Evolutionary conservation across 1,140 invertebrate species (phyloP).

Genomic region (Cydia pomonella): DNA sequence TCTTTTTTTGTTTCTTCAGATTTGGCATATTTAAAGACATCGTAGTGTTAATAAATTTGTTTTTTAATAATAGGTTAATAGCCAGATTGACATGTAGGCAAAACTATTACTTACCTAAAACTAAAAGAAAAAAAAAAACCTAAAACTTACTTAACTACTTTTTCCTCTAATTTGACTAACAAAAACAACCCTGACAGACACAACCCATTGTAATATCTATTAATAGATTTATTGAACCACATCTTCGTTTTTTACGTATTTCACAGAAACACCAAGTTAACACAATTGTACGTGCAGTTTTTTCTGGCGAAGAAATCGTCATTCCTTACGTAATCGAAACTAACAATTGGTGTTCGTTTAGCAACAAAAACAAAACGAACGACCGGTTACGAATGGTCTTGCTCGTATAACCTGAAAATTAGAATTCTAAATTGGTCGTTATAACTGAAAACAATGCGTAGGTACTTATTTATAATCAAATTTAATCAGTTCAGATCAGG

Average conservation of each 20-base stretch:
- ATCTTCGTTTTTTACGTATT: background rate
- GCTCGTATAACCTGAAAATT: slow-evolving; percentile 3
- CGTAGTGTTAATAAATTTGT: no score
- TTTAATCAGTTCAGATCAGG: no score
- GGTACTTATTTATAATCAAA: no score
- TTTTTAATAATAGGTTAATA: no score
- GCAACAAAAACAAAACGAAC: slow-evolving; percentile 27
- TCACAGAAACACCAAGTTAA: background rate
- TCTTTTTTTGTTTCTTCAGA: no score
- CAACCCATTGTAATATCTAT: background rate
- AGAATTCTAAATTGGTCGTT: slow-evolving; percentile 2
- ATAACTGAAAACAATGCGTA: background rate
- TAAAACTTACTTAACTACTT: no score
- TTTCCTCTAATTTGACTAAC: no score
- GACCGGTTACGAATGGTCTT: slow-evolving; percentile 17
- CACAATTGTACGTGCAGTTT: slow-evolving; percentile 5
- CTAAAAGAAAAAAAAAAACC: no score
- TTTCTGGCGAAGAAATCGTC: slow-evolving; percentile 17
- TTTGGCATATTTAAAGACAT: no score
- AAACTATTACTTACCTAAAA: no score
- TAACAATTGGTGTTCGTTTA: slow-evolving; percentile 23
- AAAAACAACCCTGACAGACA: background rate
- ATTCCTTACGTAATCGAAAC: slow-evolving; percentile 12
- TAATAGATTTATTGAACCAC: background rate
- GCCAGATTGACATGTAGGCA: no score